phyloP scores from a whole-genome alignment of 1,140 invertebrate species.

The Zaprionus capensis region DNA sequence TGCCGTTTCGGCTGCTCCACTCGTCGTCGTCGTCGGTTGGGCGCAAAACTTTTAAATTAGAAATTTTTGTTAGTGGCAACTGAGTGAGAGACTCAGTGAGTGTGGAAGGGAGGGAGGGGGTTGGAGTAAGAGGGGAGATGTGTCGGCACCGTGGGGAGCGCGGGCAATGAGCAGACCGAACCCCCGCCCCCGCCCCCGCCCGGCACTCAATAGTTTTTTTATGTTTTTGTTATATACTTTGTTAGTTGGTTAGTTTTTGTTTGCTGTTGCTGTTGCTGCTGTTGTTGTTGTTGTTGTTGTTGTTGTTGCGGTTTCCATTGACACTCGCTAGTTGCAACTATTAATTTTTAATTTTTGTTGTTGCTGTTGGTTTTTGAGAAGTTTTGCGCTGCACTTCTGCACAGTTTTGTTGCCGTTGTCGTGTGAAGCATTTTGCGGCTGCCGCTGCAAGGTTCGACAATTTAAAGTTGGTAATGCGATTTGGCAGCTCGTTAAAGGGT shows the following conservation, averaged over 20 bases:
- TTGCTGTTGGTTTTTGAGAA: constrained; percentile 4
- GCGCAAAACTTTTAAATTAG: constrained; percentile 82
- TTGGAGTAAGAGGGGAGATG: background rate
- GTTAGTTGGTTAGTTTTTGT: constrained; percentile 80
- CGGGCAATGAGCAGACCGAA: constrained; percentile 44
- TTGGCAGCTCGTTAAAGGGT: constrained; percentile 48
- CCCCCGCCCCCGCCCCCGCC: background rate
- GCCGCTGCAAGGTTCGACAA: constrained; percentile 44
- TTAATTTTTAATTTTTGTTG: constrained; percentile 72
- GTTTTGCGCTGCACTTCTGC: constrained; percentile 6
- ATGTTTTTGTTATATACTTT: constrained; percentile 64
- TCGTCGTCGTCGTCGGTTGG: constrained; percentile 66
- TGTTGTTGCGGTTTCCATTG: constrained; percentile 77
- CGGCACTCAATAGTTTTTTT: constrained; percentile 76
- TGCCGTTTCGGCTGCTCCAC: constrained; percentile 73
- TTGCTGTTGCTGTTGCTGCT: constrained; percentile 18
- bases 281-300: constrained; percentile 22
- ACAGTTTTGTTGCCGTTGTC: constrained; percentile 19
- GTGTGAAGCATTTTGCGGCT: constrained; percentile 64
- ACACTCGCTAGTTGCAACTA: constrained; percentile 80
- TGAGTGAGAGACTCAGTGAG: background rate
- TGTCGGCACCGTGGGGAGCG: background rate
- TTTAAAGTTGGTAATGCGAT: constrained; percentile 75
- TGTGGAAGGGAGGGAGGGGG: background rate
- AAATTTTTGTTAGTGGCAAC: constrained; percentile 74